These are phyloP conservation scores for Dryobota labecula DNA, from an alignment of 2,888 invertebrate species.

Conservation along the genomic window DNA sequence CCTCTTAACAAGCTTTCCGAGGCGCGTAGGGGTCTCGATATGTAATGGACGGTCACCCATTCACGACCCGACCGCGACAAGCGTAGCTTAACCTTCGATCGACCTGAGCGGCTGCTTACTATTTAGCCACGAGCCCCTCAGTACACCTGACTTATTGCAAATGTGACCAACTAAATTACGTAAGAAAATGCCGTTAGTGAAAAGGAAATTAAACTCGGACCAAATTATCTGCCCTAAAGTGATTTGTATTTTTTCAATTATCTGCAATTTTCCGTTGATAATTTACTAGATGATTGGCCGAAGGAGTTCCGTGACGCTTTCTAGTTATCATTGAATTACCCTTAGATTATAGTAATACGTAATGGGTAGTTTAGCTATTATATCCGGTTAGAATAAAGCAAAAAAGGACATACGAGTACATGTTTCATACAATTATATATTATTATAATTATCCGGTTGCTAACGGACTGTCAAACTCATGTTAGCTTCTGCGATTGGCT, in stretches of 20 bases:
- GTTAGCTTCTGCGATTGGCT: background rate
- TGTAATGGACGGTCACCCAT: background rate
- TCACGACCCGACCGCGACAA: background rate
- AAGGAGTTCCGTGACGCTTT: slow-evolving; percentile 46
- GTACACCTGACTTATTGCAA: background rate
- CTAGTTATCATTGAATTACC: slow-evolving; percentile 45
- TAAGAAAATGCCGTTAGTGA: background rate
- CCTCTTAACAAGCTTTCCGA: too few relatives aligned
- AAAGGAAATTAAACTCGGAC: background rate
- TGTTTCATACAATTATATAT: too few relatives aligned
- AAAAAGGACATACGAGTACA: too few relatives aligned
- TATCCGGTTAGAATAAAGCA: background rate
- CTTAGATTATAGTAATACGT: slow-evolving; percentile 18
- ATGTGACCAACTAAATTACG: background rate
- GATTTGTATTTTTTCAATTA: slow-evolving; percentile 40
- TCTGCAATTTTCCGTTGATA: slow-evolving; percentile 36
- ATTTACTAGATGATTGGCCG: slow-evolving; percentile 35
- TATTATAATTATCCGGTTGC: too few relatives aligned
- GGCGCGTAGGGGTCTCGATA: background rate
- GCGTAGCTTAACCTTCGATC: too few relatives aligned
- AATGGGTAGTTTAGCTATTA: slow-evolving; percentile 5
- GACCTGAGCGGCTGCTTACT: background rate
- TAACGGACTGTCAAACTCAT: background rate
- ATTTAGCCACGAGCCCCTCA: background rate
- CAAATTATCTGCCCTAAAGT: slow-evolving; percentile 8